phyloP scores from a whole-genome alignment of 2,113 vertebrate species.

The Trematomus loennbergii region DNA sequence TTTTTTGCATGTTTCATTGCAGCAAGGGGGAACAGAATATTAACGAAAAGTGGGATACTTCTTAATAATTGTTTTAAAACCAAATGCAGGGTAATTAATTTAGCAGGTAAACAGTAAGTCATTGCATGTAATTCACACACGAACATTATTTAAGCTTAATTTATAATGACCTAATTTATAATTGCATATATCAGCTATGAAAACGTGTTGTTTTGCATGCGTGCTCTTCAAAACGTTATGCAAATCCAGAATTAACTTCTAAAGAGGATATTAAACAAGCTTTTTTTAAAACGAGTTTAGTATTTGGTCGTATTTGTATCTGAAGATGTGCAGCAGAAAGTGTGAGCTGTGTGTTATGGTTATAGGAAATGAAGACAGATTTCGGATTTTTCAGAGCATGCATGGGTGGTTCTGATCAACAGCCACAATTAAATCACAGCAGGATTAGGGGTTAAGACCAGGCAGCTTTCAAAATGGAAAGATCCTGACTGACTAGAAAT shows the following conservation, averaged over 20 bases:
- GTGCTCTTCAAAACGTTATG: not conserved
- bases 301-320: not conserved
- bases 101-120: not conserved
- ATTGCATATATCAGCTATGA: no score
- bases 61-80: not conserved
- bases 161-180: not conserved
- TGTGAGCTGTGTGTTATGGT: not conserved
- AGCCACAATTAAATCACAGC: constrained; percentile 27
- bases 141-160: not conserved
- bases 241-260: not conserved
- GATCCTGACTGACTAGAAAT: no score
- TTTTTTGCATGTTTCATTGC: not conserved
- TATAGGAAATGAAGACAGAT: constrained; percentile 9
- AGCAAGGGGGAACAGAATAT: not conserved
- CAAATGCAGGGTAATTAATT: not conserved
- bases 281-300: not conserved
- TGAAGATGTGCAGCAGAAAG: not conserved
- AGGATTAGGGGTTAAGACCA: not conserved
- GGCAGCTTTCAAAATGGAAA: not conserved
- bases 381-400: constrained; percentile 11
- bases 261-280: not conserved
- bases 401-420: constrained; percentile 28
- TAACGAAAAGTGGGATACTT: not conserved
- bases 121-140: not conserved
- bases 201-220: not conserved